Evolutionary conservation across 2,113 vertebrate species (phyloP), one percentile per base, ranked within the genome.

Genomic region (Hypomesus transpacificus): DNA sequence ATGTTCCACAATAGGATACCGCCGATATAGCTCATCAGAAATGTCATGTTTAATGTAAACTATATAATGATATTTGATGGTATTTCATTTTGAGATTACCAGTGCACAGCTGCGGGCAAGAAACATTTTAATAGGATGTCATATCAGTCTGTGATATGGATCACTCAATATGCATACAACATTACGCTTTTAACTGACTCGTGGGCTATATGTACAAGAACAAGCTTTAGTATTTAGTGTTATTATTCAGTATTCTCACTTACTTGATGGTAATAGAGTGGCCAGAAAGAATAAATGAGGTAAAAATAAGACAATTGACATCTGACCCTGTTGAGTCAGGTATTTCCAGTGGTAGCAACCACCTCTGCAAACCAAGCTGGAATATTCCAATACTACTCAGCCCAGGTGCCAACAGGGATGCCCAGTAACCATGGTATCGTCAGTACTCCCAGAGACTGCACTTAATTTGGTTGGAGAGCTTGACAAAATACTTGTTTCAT

Each of bases 1-100:
- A 67, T 61, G 65, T 54, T 17, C 6, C 24, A 8, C 52, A 57
- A 53, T 51, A 22, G 53, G 3, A 22, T 20, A 39, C 39, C 4
- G 34, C 50, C 22, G 22, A 5, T 31, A 57, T 34, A 34, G 8
- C 51, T 51, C 21, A 22, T 71, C 71, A 70, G 46, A 74, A 70
- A 70, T 61, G 68, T 24, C 68, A 71, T 57, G 18, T 13, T 66
- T 74, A 70, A 65, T 46, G 46, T 56, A 56, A 56, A 76, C 60
- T 78, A 51, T 1, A 52, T 16, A 28, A 59, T 39, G 52, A 54
- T 51, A 65, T 14, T 31, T 52, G 14, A n/a, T 59, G 57, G 22
- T 28, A 6, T 6, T 74, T 46, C 39, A 46, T 57, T 60, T 28
- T 60, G 26, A 21, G 13, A 58, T 53, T 58, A 7, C 17, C 11